phyloP scores from a whole-genome alignment of 2,888 invertebrate genomes.

The Luffia ferchaultella region DNA sequence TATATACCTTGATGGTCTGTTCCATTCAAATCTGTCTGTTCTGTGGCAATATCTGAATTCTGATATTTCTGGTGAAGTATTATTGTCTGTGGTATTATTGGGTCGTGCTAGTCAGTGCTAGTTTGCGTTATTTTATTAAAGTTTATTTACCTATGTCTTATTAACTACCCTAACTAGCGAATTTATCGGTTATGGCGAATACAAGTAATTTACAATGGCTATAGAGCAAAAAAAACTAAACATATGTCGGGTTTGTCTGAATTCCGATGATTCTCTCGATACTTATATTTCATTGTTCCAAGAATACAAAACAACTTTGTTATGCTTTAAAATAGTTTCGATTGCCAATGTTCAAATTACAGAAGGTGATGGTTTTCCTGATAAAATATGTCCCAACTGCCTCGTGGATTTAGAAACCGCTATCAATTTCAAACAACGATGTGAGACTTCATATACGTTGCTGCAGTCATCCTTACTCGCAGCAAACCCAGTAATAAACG shows the following conservation, averaged over 20 bases:
- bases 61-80: too few relatives aligned
- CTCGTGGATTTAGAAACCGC: conserved; percentile 36
- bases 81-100: too few relatives aligned
- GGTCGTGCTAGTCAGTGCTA: too few relatives aligned
- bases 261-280: not conserved
- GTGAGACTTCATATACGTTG: conserved; percentile 20
- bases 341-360: conserved; percentile 35
- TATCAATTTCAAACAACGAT: conserved; percentile 37
- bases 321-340: conserved; percentile 34
- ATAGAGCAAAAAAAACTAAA: not conserved
- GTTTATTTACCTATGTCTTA: too few relatives aligned
- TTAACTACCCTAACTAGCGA: too few relatives aligned
- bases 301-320: conserved; percentile 1
- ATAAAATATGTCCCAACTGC: conserved; percentile 38
- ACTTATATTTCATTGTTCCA: conserved; percentile 3
- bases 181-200: too few relatives aligned
- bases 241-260: conserved; percentile 4
- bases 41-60: too few relatives aligned
- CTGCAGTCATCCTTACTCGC: not conserved
- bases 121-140: too few relatives aligned
- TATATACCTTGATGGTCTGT: too few relatives aligned
- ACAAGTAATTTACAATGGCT: not conserved
- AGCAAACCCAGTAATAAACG: too few relatives aligned
- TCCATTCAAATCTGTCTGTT: too few relatives aligned
- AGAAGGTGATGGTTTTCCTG: conserved; percentile 36